Percentiles rank a stretch among this genome's conserved stretches.
Evolutionary conservation across 2,113 vertebrate genomes (phyloP).

Genomic region (Anoplopoma fimbria): DNA sequence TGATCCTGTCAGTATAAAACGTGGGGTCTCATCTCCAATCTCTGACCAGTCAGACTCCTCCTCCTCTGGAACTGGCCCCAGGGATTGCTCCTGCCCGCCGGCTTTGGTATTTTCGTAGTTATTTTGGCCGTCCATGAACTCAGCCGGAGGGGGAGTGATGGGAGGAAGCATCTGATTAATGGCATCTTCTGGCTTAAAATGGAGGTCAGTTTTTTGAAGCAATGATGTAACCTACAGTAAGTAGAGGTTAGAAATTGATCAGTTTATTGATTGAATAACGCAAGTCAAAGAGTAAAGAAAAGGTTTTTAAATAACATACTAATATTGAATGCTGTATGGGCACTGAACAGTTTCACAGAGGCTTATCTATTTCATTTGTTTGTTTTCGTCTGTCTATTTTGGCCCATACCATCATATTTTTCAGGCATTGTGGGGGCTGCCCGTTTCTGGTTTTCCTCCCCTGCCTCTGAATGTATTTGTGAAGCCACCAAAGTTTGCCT

Average conservation of each 20-base stretch:
- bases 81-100: constrained; percentile 68
- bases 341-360: neutral
- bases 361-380: neutral
- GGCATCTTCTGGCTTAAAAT: constrained; percentile 67
- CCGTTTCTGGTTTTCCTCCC: too few relatives aligned
- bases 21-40: constrained; percentile 76
- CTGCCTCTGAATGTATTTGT: neutral
- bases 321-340: neutral
- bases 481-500: neutral
- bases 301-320: neutral
- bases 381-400: neutral
- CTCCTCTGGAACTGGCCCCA: constrained; percentile 82
- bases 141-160: constrained; percentile 75
- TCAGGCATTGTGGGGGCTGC: too few relatives aligned
- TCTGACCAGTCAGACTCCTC: constrained; percentile 86
- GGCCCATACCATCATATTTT: too few relatives aligned
- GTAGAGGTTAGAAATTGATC: constrained; percentile 30
- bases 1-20: constrained; percentile 56
- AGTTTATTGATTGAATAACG: neutral
- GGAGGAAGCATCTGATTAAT: constrained; percentile 59
- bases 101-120: constrained; percentile 64
- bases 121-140: constrained; percentile 80
- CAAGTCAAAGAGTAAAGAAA: neutral
- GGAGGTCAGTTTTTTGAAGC: constrained; percentile 63
- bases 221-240: constrained; percentile 68